Base-by-base conservation (phyloP, 1,140 invertebrate genomes). In the Aleiodes sp. region DNA sequence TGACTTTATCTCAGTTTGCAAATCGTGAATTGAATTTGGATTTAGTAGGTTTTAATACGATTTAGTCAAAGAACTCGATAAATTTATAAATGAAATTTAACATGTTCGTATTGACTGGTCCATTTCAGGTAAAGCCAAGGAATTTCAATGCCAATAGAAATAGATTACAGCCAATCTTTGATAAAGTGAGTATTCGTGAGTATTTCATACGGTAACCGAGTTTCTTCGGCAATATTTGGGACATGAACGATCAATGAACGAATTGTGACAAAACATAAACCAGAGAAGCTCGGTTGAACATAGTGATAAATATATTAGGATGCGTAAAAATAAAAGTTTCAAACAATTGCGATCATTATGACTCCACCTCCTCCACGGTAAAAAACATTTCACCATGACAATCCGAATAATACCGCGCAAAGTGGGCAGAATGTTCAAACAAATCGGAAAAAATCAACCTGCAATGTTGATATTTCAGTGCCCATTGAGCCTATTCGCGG, bases 321-420 rank as follows among this genome's bases (percentile, higher is more conserved):
- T 16, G 26, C 21, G 21, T 1, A 52, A 19, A 43, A 2, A 16
- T 16, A 43, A 43, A 43, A 10, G 26, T 24, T 24, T 46, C 14
- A 46, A 46, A 4, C 4, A 24, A 16, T 52, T 12, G 37, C 14
- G 37, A n/a, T 39, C 37, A 14, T n/a, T n/a, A n/a, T 43, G 46
- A 21, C 46, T 52, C 46, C 46, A 52, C 46, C 46, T 52, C 46
- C 46, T 21, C 46, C 7, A 52, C 26, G n/a, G n/a, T n/a, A n/a
- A n/a, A n/a, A n/a, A n/a, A n/a, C n/a, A n/a, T n/a, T n/a, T n/a
- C n/a, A n/a, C n/a, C n/a, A n/a, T n/a, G n/a, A n/a, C n/a, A n/a
- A n/a, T n/a, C n/a, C n/a, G n/a, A n/a, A n/a, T n/a, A n/a, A n/a
- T n/a, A n/a, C n/a, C n/a, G n/a, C n/a, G n/a, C n/a, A n/a, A n/a